phyloP scores from a whole-genome alignment of 2,888 invertebrate species.

The Lithophane leautieri region DNA sequence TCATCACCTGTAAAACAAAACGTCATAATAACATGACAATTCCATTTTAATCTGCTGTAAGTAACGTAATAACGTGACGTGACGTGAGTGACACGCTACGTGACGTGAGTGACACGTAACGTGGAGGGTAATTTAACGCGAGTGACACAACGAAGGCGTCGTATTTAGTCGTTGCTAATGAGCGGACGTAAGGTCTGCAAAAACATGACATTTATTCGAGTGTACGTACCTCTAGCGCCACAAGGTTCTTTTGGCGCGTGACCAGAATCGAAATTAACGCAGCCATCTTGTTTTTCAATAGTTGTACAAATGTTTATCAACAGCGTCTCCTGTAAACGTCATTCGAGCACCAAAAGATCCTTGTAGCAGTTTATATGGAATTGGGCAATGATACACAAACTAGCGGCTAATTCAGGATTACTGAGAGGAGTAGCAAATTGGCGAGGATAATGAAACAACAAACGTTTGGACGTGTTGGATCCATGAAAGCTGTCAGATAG shows the following conservation, averaged over 20 bases:
- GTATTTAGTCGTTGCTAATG: slow-evolving; percentile 40
- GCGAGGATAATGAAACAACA: not conserved
- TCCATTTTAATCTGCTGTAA: slow-evolving; percentile 9
- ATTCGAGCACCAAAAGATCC: no score
- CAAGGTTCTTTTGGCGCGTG: not conserved
- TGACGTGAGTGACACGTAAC: slow-evolving; percentile 8
- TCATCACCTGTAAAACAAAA: not conserved
- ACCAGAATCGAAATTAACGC: not conserved
- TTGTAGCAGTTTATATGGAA: not conserved
- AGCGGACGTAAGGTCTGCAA: slow-evolving; percentile 39
- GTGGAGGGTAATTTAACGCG: slow-evolving; percentile 23
- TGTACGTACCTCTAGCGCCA: not conserved
- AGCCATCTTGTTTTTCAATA: not conserved
- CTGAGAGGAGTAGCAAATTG: not conserved
- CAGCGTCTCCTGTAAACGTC: no score
- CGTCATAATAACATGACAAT: slow-evolving; percentile 7
- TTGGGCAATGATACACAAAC: not conserved
- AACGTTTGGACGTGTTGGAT: not conserved
- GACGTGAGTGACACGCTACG: slow-evolving; percentile 12
- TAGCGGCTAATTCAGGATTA: not conserved
- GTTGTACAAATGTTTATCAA: no score
- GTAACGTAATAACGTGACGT: slow-evolving; percentile 17
- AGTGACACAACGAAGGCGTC: slow-evolving; percentile 27
- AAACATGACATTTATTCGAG: slow-evolving; percentile 1
- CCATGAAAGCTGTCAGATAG: not conserved